Evolutionary conservation across 2,113 vertebrate species (phyloP).

Genomic region (Turnix velox): DNA sequence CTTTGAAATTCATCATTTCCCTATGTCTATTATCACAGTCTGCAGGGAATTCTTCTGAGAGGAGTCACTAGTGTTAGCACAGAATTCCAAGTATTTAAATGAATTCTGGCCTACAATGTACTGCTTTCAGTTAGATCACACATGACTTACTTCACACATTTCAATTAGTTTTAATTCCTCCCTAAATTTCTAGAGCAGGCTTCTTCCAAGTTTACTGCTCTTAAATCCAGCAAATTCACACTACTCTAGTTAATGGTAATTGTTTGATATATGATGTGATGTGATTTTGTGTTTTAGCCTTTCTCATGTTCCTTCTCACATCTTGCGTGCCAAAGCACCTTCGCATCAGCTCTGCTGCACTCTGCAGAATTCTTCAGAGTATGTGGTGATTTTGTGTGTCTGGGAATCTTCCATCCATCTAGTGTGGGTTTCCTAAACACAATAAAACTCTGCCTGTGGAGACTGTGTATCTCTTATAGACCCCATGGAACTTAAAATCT

Average conservation of each 20-base stretch:
- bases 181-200: conserved; percentile 23
- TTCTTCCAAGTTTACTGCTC: neutral
- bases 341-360: neutral
- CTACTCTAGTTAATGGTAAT: neutral
- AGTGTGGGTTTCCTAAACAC: conserved; percentile 25
- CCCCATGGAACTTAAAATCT: conserved; percentile 30
- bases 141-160: conserved; percentile 14
- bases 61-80: neutral
- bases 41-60: conserved; percentile 11
- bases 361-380: conserved; percentile 21
- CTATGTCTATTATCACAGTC: neutral
- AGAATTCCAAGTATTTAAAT: conserved; percentile 47
- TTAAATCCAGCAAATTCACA: neutral
- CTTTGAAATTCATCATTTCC: conserved; percentile 13
- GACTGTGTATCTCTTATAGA: conserved; percentile 24
- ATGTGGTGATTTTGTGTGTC: conserved; percentile 35
- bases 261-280: neutral
- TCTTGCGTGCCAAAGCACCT: conserved; percentile 19
- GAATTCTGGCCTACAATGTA: conserved; percentile 16
- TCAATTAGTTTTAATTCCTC: conserved; percentile 43
- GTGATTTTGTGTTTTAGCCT: conserved; percentile 6
- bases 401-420: conserved; percentile 40
- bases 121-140: conserved; percentile 25
- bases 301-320: neutral
- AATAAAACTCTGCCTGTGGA: conserved; percentile 41